phyloP scores from a whole-genome alignment of 2,888 invertebrate genomes.

The Hofmannophila pseudospretella region DNA sequence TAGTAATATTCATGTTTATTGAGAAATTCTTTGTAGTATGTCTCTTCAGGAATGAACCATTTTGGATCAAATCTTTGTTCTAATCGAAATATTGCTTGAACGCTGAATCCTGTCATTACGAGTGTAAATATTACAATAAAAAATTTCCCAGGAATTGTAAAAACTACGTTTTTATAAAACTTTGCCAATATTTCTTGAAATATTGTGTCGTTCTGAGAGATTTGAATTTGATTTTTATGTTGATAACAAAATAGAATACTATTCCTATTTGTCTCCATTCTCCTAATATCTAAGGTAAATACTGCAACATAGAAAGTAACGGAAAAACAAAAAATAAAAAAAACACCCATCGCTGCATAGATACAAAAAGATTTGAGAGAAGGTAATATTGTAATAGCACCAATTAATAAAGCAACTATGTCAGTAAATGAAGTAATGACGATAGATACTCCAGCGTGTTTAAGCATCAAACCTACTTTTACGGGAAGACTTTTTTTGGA shows the following conservation, averaged over 20 bases:
- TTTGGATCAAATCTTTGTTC: conserved; percentile 88
- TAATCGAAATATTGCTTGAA: conserved; percentile 79
- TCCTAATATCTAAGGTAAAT: conserved; percentile 83
- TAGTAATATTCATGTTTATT: conserved; percentile 77
- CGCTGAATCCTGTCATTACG: conserved; percentile 78
- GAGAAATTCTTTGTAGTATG: conserved; percentile 81
- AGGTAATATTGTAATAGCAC: conserved; percentile 88
- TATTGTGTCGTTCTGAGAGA: conserved; percentile 74
- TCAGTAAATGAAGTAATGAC: conserved; percentile 91
- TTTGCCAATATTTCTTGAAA: conserved; percentile 77
- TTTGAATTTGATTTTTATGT: conserved; percentile 75
- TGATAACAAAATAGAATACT: conserved; percentile 82
- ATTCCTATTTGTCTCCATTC: conserved; percentile 81
- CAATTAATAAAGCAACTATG: conserved; percentile 87
- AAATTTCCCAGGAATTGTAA: conserved; percentile 82
- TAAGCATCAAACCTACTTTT: conserved; percentile 82
- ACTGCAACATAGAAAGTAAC: conserved; percentile 90
- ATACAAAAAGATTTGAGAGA: conserved; percentile 89
- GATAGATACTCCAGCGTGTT: conserved; percentile 90
- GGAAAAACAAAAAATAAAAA: conserved; percentile 85
- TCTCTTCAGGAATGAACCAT: conserved; percentile 87
- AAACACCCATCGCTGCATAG: conserved; percentile 86
- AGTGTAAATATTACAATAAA: conserved; percentile 79
- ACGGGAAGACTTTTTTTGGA: conserved; percentile 76
- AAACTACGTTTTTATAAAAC: conserved; percentile 81